Base-by-base conservation (phyloP, 2,113 vertebrate genomes). In the Actenoides lindsayi region DNA sequence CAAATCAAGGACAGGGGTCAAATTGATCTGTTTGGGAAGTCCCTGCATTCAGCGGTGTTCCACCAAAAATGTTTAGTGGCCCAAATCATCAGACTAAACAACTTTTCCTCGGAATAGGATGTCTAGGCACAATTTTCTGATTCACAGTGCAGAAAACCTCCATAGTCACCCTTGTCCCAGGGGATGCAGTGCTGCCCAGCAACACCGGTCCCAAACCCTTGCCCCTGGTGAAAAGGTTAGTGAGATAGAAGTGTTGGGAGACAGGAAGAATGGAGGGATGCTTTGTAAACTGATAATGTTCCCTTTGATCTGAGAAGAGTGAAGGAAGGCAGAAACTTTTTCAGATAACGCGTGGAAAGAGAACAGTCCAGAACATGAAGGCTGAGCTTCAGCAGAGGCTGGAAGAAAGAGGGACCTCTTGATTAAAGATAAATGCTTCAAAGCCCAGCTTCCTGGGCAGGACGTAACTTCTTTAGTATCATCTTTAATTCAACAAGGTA, bases 281-380 rank as follows among this genome's bases (percentile, higher is more conserved):
- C 97, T 97, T 94, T 97, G 85, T 91, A 96, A 95, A 81, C 44
- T 3, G 95, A 96, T 95, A 96, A 63, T 28, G 59, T 68, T 87
- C 51, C 37, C 82, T 97, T 97, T 97, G 95, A 98, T 97, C 89
- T 94, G 71, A 86, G 68, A 83, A 78, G 70, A 91, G 84, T 96
- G 88, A 97, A 92, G 65, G 83, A 88, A 97, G 89, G 69, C 92
- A 97, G 96, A 91, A 75, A 1, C 23, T 70, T 92, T 94, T 89
- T 44, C 67, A 92, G 94, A 97, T 96, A 97, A 96, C 67, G 41
- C 16, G 6, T 60, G 76, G 42, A 87, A 85, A 91, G 19, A 73
- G 63, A 93, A 57, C 69, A 81, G 53, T n/a, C 28, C 87, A 51
- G 53, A 93, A 64, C 42, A 53, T 3, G 31, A 94, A 75, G 75